Percentiles rank a stretch among this genome's conserved stretches.
phyloP scores from a whole-genome alignment of 2,888 invertebrate genomes.

The Dasysyrphus tricinctus region DNA sequence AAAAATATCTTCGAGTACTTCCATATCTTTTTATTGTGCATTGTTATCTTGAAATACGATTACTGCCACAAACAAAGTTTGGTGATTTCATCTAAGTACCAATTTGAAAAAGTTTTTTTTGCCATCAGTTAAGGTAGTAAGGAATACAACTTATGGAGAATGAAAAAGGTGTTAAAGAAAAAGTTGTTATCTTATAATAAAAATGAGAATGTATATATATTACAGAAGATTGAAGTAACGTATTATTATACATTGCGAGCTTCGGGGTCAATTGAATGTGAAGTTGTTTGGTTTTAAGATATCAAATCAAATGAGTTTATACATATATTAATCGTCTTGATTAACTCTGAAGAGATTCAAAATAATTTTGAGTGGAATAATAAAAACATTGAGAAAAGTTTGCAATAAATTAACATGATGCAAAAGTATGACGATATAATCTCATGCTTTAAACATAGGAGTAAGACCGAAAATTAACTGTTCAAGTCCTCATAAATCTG shows the following conservation, averaged over 20 bases:
- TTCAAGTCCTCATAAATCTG: too few species aligned
- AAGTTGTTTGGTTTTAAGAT: neutral
- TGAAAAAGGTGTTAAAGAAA: conserved; percentile 43
- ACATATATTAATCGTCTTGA: neutral
- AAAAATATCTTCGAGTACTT: neutral
- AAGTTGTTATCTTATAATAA: conserved; percentile 42
- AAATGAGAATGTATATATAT: conserved; percentile 51
- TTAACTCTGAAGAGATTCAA: neutral
- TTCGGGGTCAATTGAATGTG: conserved; percentile 12
- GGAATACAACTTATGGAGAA: conserved; percentile 34
- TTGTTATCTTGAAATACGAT: conserved; percentile 62
- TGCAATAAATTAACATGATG: too few species aligned
- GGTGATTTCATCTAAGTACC: conserved; percentile 66
- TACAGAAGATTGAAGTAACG: conserved; percentile 31
- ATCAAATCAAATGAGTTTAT: neutral
- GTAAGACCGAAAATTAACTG: too few species aligned
- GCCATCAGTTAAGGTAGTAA: conserved; percentile 48
- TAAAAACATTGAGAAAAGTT: neutral
- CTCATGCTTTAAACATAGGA: too few species aligned
- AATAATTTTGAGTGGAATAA: neutral
- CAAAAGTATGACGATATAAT: too few species aligned
- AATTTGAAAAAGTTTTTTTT: conserved; percentile 45
- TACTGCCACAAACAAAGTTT: conserved; percentile 51
- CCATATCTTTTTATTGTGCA: conserved; percentile 24
- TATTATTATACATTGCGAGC: conserved; percentile 6